Percentiles rank a stretch among this genome's conserved stretches.
Conservation (phyloP, 1,140 invertebrate species). For the Bombus cullumanus region DNA sequence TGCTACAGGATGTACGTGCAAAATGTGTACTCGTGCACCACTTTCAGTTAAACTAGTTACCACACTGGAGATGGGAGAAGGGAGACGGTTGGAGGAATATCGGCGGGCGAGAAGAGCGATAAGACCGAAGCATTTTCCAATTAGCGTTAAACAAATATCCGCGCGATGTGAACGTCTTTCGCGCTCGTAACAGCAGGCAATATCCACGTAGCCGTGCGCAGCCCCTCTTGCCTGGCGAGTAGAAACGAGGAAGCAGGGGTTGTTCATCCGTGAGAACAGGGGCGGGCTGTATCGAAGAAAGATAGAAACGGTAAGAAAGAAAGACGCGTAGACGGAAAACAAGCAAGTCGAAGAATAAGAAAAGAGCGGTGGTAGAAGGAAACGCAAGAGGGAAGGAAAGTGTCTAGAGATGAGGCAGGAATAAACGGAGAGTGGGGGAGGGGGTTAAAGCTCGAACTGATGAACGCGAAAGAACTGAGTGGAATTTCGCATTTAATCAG, state of each 20-base stretch:
- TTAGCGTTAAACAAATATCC: constrained; percentile 75
- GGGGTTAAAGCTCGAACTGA: constrained; percentile 48
- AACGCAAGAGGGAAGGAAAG: constrained; percentile 8
- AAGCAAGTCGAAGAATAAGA: constrained; percentile 51
- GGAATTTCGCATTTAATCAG: constrained; percentile 77
- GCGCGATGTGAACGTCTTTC: constrained; percentile 53
- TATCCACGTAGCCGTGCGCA: constrained; percentile 60
- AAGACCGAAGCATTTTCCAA: constrained; percentile 72
- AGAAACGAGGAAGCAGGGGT: constrained; percentile 23
- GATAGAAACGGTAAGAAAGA: too few species aligned
- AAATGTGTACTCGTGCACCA: constrained; percentile 10
- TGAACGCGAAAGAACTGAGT: constrained; percentile 70
- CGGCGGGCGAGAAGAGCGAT: constrained; percentile 26
- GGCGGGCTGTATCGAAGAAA: background rate
- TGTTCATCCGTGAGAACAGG: background rate
- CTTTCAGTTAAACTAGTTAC: constrained; percentile 53
- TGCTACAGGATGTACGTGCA: constrained; percentile 9
- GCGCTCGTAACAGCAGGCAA: constrained; percentile 63
- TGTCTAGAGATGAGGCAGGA: background rate
- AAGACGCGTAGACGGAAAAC: background rate
- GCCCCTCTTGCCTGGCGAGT: background rate
- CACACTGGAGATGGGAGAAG: constrained; percentile 2
- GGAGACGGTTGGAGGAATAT: background rate
- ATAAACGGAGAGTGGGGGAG: constrained; percentile 8
- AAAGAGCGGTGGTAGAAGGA: constrained; percentile 23